Percentiles rank a stretch among this genome's conserved stretches.
These are phyloP conservation scores for Scortum barcoo DNA, from an alignment of 2,113 vertebrate species.

Conservation along the genomic window DNA sequence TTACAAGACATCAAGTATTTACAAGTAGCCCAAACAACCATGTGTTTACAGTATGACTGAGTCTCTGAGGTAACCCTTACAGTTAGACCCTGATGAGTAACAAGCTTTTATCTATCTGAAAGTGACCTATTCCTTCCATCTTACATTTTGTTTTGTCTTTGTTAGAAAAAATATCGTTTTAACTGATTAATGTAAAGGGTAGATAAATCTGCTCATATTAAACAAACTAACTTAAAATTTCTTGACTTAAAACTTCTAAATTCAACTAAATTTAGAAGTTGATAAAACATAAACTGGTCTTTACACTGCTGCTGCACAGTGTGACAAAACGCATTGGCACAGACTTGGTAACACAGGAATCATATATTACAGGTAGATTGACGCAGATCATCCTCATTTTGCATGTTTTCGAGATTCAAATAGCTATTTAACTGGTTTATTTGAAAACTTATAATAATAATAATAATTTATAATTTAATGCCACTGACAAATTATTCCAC, in stretches of 20 bases:
- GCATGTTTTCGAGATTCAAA: background rate
- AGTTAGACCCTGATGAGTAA: background rate
- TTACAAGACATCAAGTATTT: background rate
- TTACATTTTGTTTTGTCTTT: background rate
- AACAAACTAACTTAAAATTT: background rate
- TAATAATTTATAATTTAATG: too few species aligned
- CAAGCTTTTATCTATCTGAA: background rate
- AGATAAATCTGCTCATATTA: background rate
- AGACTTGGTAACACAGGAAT: too few species aligned
- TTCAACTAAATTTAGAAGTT: too few species aligned
- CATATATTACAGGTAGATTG: too few species aligned
- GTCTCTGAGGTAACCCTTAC: background rate
- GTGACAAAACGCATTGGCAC: too few species aligned
- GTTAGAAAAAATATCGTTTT: background rate
- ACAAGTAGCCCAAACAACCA: background rate
- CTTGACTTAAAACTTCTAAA: background rate
- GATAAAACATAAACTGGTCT: too few species aligned
- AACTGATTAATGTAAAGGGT: background rate
- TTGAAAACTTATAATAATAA: too few species aligned
- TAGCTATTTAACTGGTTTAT: too few species aligned
- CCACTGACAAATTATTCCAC: too few species aligned
- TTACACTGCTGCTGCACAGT: too few species aligned
- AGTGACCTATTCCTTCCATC: background rate
- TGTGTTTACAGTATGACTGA: background rate
- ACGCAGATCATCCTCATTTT: background rate